phyloP scores from a whole-genome alignment of 2,888 invertebrate species.

The Orthonevra nobilis region DNA sequence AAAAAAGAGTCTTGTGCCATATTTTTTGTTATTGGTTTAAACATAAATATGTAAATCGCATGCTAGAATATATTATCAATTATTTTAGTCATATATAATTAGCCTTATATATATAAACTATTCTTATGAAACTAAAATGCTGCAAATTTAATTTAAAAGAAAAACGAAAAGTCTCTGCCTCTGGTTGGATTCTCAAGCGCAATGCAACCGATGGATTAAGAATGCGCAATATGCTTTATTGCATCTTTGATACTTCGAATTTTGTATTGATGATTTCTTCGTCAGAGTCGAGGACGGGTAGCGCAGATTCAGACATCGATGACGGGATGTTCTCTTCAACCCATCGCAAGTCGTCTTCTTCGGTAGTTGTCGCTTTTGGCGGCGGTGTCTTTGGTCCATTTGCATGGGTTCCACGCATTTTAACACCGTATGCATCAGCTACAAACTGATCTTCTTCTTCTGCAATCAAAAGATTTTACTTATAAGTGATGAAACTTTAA shows the following conservation, averaged over 20 bases:
- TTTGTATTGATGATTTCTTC: constrained; percentile 92
- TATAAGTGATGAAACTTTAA: too few species aligned
- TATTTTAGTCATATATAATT: constrained; percentile 38
- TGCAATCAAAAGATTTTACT: too few species aligned
- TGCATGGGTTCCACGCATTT: constrained; percentile 84
- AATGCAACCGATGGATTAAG: neutral
- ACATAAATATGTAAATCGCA: constrained; percentile 4
- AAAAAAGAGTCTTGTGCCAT: constrained; percentile 4
- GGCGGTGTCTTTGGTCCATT: constrained; percentile 80
- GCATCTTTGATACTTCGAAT: constrained; percentile 94
- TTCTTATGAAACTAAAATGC: constrained; percentile 53
- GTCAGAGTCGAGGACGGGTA: constrained; percentile 87
- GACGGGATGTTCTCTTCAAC: constrained; percentile 96
- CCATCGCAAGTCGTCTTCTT: constrained; percentile 93
- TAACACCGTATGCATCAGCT: constrained; percentile 92
- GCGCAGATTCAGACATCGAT: constrained; percentile 85
- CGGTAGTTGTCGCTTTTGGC: constrained; percentile 79
- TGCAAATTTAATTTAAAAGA: constrained; percentile 47
- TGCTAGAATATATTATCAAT: constrained; percentile 45
- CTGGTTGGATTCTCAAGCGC: constrained; percentile 22
- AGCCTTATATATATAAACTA: constrained; percentile 48
- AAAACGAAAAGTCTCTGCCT: constrained; percentile 53
- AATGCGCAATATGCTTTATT: constrained; percentile 80
- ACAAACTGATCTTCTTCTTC: constrained; percentile 92
- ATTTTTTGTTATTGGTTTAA: neutral